A percentile compares a stretch with the other conserved stretches of the same genome.
Conservation (phyloP, 2,797 vertebrate species). For the Gymnodraco acuticeps region DNA sequence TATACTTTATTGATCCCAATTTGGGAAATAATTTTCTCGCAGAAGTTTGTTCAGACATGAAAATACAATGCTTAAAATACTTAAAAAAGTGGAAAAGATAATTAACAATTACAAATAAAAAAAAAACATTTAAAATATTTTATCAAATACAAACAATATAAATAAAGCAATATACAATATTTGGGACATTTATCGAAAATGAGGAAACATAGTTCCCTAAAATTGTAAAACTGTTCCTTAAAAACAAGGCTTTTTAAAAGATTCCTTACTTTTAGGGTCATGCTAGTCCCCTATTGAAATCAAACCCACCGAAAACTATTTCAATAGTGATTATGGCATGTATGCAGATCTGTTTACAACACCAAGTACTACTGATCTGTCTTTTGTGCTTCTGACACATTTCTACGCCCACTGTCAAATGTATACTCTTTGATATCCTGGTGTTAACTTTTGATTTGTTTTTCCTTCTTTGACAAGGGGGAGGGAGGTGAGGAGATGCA, state of each 20-base stretch:
- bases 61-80: no score
- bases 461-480: constrained; percentile 67
- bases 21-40: no score
- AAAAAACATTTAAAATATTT: no score
- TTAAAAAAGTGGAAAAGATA: no score
- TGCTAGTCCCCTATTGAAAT: not conserved
- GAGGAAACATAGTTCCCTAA: not conserved
- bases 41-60: no score
- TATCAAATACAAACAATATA: no score
- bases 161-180: no score
- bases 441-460: constrained; percentile 44
- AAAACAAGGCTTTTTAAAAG: not conserved
- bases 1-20: no score
- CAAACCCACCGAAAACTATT: not conserved
- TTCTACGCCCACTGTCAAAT: constrained; percentile 5
- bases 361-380: not conserved
- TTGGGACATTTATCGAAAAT: no score
- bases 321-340: no score
- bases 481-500: constrained; percentile 87
- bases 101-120: no score
- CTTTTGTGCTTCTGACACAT: not conserved
- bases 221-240: not conserved
- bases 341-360: not conserved
- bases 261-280: not conserved
- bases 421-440: constrained; percentile 7